Evolutionary conservation across 2,797 vertebrate species (phyloP), one percentile per base, ranked within the genome.

Genomic region (Furcifer pardalis): DNA sequence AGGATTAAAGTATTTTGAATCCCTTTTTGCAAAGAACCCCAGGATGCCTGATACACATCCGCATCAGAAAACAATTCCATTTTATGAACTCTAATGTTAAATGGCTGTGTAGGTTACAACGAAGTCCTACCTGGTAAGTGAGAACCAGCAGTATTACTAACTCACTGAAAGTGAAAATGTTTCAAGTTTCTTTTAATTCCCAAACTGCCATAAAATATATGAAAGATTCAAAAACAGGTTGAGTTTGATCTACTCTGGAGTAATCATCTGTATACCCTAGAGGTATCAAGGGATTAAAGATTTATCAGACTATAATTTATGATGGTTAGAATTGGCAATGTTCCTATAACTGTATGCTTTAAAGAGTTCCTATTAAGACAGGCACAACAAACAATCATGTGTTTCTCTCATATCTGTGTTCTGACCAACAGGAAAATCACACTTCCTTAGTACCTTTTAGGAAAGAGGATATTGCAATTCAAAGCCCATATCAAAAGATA

Each of bases 1-100:
- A 59, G 40, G 21, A 84, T 84, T 44, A 69, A 84, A 59, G 49
- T 25, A 40, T 74, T 40, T 77, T 68, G 73, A 35, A 65, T 66
- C 40, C 65, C 52, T 6, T 7, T n/a, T 27, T 44, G 19, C 5
- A 6, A 52, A 75, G 60, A 65, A 65, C 15, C 3, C 25, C 40
- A 66, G 44, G 27, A 32, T 66, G 46, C 62, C n/a, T 40, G 60
- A 76, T 9, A 75, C 32, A 76, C 25, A 46, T 49, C 49, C n/a
- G 12, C 63, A 37, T 59, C 63, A 77, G 32, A 30, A 42, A 59
- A 59, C n/a, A 21, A 21, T 17, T 69, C 30, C 35, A 77, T 40
- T 77, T 76, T 37, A 32, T 42, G 49, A 35, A 77, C 37, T 44
- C 7, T 35, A 35, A 19, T 66, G 4, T 78, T 77, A 77, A 62